Evolutionary conservation across 1,140 invertebrate genomes (phyloP).

Genomic region (Cotesia vestalis): DNA sequence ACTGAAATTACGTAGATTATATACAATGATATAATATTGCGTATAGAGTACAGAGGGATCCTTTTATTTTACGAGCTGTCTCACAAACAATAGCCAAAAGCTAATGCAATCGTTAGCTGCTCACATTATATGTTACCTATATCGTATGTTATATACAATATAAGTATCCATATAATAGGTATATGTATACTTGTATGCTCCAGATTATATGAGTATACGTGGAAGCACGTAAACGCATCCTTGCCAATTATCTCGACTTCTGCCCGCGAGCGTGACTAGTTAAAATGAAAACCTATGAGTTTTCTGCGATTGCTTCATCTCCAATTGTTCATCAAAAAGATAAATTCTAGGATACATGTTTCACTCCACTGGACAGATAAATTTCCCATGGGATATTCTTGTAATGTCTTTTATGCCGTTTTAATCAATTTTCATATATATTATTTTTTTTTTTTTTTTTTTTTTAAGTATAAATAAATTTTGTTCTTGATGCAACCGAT

Average conservation of each 20-base stretch:
- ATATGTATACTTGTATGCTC: too few species aligned
- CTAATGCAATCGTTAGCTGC: slow-evolving; percentile 14
- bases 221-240: slow-evolving; percentile 36
- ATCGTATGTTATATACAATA: background rate
- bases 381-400: too few species aligned
- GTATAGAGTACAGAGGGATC: background rate
- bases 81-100: slow-evolving; percentile 1
- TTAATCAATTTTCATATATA: slow-evolving; percentile 15
- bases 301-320: slow-evolving; percentile 44
- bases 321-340: slow-evolving; percentile 4
- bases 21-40: background rate
- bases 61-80: slow-evolving; percentile 5
- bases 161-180: too few species aligned
- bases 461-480: too few species aligned
- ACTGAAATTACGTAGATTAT: background rate
- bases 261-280: slow-evolving; percentile 22
- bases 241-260: slow-evolving; percentile 45
- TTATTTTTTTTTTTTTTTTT: too few species aligned
- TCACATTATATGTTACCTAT: slow-evolving; percentile 11
- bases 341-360: too few species aligned
- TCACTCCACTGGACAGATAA: too few species aligned
- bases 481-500: too few species aligned
- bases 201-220: slow-evolving; percentile 6
- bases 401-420: background rate
- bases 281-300: slow-evolving; percentile 27